Conservation (phyloP, 2,888 invertebrate species). For the Habrosyne pyritoides region DNA sequence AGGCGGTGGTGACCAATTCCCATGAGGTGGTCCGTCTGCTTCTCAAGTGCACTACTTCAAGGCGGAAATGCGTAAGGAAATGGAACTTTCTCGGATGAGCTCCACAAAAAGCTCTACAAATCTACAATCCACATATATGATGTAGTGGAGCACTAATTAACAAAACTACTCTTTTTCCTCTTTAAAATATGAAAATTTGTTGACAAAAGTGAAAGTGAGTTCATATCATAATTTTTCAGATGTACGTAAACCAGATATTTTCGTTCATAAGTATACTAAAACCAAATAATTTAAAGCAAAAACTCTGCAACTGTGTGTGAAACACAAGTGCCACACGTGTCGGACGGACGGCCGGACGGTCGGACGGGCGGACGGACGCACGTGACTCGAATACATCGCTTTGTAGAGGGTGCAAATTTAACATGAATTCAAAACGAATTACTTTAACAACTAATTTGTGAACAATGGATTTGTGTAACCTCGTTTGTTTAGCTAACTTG, state of each 20-base stretch:
- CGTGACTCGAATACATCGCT: conserved; percentile 23
- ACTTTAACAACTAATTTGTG: conserved; percentile 34
- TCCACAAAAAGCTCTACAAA: no score
- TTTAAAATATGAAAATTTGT: no score
- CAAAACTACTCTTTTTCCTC: no score
- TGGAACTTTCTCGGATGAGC: no score
- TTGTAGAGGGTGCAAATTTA: conserved; percentile 21
- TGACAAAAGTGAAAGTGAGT: no score
- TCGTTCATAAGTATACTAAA: background rate
- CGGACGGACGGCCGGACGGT: background rate
- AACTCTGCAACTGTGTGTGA: background rate
- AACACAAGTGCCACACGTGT: background rate
- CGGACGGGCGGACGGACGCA: conserved; percentile 1
- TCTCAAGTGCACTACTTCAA: no score
- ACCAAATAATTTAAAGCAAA: background rate
- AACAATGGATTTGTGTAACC: conserved; percentile 27
- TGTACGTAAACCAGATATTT: background rate
- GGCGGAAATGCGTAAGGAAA: no score
- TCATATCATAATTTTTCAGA: no score
- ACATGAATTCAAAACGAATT: conserved; percentile 40
- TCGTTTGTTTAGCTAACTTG: conserved; percentile 16
- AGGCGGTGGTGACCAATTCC: no score
- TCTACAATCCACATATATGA: no score
- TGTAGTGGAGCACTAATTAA: no score
- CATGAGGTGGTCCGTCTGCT: no score